Conservation (phyloP, 2,113 vertebrate genomes). For the Hippolais icterina region DNA sequence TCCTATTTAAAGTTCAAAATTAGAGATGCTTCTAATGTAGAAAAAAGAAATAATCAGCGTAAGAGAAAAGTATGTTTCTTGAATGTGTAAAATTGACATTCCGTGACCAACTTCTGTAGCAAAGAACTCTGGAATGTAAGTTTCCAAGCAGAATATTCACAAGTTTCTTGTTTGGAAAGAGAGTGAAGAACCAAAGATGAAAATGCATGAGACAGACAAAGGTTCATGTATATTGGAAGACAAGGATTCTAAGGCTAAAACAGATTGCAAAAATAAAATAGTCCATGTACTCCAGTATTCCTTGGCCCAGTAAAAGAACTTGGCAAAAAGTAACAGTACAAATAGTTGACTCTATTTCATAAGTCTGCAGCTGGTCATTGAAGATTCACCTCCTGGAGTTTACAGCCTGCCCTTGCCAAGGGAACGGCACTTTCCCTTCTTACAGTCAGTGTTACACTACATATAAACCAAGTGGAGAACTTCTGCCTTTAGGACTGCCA, state of each 20-base stretch:
- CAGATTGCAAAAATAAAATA: background rate
- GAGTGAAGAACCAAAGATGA: background rate
- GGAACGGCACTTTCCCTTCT: fast-evolving
- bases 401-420: background rate
- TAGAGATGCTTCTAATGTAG: background rate
- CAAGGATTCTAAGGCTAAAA: background rate
- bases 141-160: background rate
- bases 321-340: background rate
- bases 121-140: background rate
- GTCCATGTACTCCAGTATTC: background rate
- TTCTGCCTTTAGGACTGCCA: background rate
- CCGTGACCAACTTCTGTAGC: background rate
- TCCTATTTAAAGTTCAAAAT: constrained; percentile 47
- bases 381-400: background rate
- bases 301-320: too few relatives aligned
- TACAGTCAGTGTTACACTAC: background rate
- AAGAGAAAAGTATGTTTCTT: background rate
- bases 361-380: background rate
- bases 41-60: background rate
- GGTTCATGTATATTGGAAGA: background rate
- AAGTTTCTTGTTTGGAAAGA: background rate
- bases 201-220: background rate
- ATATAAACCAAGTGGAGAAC: background rate
- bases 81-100: background rate
- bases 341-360: background rate